Conservation (phyloP, 2,113 vertebrate genomes). For the Pongo pygmaeus region DNA sequence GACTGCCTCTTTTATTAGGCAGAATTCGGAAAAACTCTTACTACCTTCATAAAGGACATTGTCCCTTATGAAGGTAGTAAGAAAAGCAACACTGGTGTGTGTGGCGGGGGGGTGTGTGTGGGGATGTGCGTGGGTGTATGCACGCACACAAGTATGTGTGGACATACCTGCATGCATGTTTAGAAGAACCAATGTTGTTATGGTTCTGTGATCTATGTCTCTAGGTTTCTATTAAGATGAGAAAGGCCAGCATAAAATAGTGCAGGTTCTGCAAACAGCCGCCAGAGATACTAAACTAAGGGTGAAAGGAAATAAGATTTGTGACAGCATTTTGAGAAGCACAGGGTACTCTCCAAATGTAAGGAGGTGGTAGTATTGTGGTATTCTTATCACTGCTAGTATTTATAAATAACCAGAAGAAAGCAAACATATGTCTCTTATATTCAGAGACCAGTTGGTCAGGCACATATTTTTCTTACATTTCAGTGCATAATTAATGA, state of each 20-base stretch:
- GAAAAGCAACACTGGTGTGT: neutral
- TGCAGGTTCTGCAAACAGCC: neutral
- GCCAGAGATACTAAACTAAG: neutral
- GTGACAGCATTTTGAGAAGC: neutral
- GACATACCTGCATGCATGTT: neutral
- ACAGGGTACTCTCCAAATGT: neutral
- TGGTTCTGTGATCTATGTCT: neutral
- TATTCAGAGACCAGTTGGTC: neutral
- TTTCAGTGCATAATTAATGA: neutral
- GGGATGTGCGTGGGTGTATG: too few species aligned
- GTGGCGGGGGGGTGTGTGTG: rapidly evolving
- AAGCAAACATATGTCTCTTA: neutral
- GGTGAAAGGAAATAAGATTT: neutral
- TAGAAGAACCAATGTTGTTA: neutral
- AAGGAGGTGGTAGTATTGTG: neutral
- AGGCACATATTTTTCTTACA: neutral
- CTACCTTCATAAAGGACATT: neutral
- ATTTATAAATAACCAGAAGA: neutral
- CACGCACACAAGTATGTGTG: too few species aligned
- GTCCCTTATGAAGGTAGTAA: neutral
- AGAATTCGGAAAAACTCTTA: neutral
- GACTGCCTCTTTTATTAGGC: neutral
- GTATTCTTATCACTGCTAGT: neutral
- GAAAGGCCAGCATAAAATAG: neutral
- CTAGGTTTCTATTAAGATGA: neutral